These are phyloP conservation scores for Acanthosepion lycidas DNA, from an alignment of 2,888 invertebrate species.

Conservation along the genomic window DNA sequence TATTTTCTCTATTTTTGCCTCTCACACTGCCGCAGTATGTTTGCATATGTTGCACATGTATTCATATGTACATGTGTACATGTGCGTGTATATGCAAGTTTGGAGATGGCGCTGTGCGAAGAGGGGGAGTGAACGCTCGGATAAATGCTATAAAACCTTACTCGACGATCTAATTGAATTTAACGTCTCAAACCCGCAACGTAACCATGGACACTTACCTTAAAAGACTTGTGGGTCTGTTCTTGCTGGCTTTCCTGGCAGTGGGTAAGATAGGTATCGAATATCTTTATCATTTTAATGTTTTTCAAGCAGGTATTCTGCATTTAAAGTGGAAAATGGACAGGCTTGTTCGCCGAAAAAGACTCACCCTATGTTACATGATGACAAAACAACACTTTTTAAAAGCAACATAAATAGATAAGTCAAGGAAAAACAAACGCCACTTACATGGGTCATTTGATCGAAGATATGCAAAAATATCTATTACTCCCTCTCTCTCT, in stretches of 20 bases:
- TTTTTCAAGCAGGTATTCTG: too few relatives aligned
- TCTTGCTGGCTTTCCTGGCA: background rate
- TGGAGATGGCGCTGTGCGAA: background rate
- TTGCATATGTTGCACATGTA: background rate
- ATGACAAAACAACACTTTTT: too few relatives aligned
- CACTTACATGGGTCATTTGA: too few relatives aligned
- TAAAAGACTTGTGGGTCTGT: background rate
- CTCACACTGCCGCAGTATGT: too few relatives aligned
- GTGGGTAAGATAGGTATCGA: background rate
- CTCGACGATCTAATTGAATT: background rate
- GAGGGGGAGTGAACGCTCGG: background rate
- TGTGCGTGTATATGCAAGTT: background rate
- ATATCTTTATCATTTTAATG: too few relatives aligned
- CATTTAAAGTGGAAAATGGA: too few relatives aligned
- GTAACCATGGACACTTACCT: background rate
- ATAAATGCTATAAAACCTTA: background rate
- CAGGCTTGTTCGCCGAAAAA: too few relatives aligned
- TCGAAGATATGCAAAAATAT: background rate
- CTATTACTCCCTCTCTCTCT: background rate
- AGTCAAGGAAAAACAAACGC: too few relatives aligned
- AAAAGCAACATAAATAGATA: too few relatives aligned
- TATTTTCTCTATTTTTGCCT: too few relatives aligned
- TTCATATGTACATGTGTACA: background rate
- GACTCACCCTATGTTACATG: too few relatives aligned
- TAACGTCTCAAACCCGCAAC: background rate